Evolutionary conservation across 2,888 invertebrate genomes (phyloP), one percentile per base, ranked within the genome.

Genomic region (Plebejus melissa): DNA sequence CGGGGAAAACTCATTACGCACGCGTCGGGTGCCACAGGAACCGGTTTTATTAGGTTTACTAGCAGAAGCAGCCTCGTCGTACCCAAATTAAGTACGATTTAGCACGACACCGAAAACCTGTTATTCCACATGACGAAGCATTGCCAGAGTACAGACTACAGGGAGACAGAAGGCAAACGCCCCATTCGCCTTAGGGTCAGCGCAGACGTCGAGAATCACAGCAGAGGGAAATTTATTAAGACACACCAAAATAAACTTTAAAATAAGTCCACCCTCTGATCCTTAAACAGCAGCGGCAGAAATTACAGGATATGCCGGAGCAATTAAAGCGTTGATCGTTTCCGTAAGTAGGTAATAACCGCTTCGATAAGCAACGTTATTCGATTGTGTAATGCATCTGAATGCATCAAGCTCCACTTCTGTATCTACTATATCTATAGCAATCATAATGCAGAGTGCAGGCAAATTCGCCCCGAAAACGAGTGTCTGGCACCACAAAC

Each of bases 1-100:
- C 91, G 89, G 90, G 89, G 89, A 91, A 92, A 91, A 88, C 90
- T 91, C 91, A 92, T 93, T 91, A 90, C 86, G 87, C 91, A 90
- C 91, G 90, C 91, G 93, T 91, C 90, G 90, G 91, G 90, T 90
- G 86, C 85, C 65, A 65, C 65, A 65, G 65, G 13, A 65, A 89
- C 91, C 85, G 87, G 90, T 90, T 90, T 91, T 91, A 92, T 92
- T 92, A 90, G 90, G 90, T 90, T 91, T 89, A 86, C 87, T 86
- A 86, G 85, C 86, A 85, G 85, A 83, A 85, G 86, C 80, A 77
- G 70, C 80, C 60, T 75, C 50, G 58, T 28, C 41, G 58, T 75
- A 75, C 46, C 57, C 69, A 38, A 71, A 70, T 71, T 22, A 70
- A 75, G 74, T 60, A 58, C 57, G 58, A 58, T 41, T 57, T 41